Evolutionary conservation across 2,888 invertebrate genomes (phyloP), one percentile per base, ranked within the genome.

Genomic region (Drosophila planitibia): DNA sequence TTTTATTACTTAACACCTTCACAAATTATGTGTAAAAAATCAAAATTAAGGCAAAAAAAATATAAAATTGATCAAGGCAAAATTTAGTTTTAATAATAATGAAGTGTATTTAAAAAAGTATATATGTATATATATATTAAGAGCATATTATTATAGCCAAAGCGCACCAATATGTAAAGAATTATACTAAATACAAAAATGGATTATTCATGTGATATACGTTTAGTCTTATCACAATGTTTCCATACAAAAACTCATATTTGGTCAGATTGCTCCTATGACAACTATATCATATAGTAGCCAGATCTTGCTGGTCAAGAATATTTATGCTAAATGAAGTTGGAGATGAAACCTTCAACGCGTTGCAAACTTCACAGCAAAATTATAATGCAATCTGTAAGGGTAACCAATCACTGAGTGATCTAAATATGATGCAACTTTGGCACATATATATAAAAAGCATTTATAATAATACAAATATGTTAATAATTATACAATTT

Each of bases 361-460:
- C 4, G 25, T 25, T 25, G 7, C 47, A 9, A 25, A 4, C 47
- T 47, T 4, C 16, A 47, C 47, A 16, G 9, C 16, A 3, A 16
- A 47, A 4, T 47, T 25, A 47, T 9, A 16, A 4, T 47, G 16
- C 9, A 2, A n/a, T 39, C 3, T 9, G 4, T 37, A 0, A 35
- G 9, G 28, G 35, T 22, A 37, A 53, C 25, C 52, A 70, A 77
- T 65, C 54, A 57, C 22, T 25, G 9, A 16, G 19, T 16, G 54
- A 54, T 51, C 33, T 68, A 30, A 47, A 55, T 60, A 61, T 61
- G 54, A 69, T 69, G 70, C 41, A 69, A 70, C 60, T 49, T 51
- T 59, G 47, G 22, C 47, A 33, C 3, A 39, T 10, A 30, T 16
- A 22, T 12, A n/a, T 47, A 16, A 6, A 37, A 12, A 39, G 4